These are phyloP conservation scores for Chaetogeoica ovagalla DNA, from an alignment of 2,888 invertebrate species.

Conservation along the genomic window DNA sequence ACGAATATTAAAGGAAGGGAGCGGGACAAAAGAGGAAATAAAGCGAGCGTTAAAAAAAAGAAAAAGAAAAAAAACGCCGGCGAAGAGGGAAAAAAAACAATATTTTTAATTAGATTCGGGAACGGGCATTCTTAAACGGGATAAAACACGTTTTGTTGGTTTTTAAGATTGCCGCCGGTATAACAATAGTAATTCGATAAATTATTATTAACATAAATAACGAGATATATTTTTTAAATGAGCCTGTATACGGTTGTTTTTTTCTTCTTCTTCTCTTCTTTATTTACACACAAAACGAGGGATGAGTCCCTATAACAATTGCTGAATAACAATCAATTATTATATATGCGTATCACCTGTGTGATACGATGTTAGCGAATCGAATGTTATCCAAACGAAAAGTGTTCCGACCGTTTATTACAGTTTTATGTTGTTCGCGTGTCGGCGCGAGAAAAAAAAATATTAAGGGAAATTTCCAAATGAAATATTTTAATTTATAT, in stretches of 20 bases:
- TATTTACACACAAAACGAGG: neutral
- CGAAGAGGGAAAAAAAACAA: conserved; percentile 38
- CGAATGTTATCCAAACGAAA: too few species aligned
- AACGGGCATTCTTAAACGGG: conserved; percentile 24
- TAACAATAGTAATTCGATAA: conserved; percentile 22
- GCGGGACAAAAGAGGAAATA: conserved; percentile 31
- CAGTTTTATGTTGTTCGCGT: too few species aligned
- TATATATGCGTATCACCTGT: too few species aligned
- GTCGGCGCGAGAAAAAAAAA: too few species aligned
- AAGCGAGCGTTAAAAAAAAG: conserved; percentile 45
- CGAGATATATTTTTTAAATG: conserved; percentile 36
- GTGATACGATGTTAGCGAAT: too few species aligned
- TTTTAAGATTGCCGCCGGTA: conserved; percentile 18
- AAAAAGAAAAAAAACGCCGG: neutral
- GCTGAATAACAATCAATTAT: too few species aligned
- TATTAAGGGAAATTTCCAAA: too few species aligned
- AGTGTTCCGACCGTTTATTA: too few species aligned
- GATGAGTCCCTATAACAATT: neutral
- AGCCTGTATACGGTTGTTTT: neutral
- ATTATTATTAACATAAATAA: conserved; percentile 46
- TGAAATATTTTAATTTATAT: too few species aligned
- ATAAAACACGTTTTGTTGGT: conserved; percentile 39
- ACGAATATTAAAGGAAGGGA: conserved; percentile 32
- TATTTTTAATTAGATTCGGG: conserved; percentile 52
- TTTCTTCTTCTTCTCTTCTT: neutral